A percentile compares a stretch with the other conserved stretches of the same genome.
Conservation (phyloP, 2,113 vertebrate genomes). For the Apus apus region DNA sequence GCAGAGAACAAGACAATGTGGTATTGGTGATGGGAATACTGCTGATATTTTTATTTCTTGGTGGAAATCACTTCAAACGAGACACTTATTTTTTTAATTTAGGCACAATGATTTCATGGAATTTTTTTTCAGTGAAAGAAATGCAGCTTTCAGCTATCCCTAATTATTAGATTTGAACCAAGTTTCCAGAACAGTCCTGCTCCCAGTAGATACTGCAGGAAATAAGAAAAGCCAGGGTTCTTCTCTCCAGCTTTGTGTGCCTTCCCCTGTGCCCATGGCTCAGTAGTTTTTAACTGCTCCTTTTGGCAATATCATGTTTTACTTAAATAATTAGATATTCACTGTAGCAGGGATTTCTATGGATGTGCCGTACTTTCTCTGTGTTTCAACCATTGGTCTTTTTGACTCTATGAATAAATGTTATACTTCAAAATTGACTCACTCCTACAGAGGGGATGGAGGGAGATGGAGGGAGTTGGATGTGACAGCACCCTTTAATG, state of each 20-base stretch:
- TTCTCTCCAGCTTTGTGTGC: neutral
- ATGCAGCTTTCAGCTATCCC: neutral
- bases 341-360: neutral
- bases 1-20: neutral
- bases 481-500: neutral
- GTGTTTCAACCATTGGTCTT: neutral
- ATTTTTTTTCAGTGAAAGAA: neutral
- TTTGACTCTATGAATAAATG: neutral
- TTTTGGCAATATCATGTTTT: neutral
- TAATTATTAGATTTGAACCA: neutral
- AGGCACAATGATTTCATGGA: neutral
- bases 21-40: neutral
- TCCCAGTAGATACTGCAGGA: neutral
- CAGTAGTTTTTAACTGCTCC: neutral
- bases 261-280: no score
- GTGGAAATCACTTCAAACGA: neutral
- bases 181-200: neutral
- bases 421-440: neutral
- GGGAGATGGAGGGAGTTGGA: neutral
- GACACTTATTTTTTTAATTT: neutral
- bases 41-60: neutral
- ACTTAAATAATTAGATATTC: neutral
- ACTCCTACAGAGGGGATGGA: neutral
- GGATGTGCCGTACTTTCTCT: neutral
- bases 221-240: neutral